A percentile compares a stretch with the other conserved stretches of the same genome.
phyloP scores from a whole-genome alignment of 2,888 invertebrate genomes.

The Sphecodes monilicornis region DNA sequence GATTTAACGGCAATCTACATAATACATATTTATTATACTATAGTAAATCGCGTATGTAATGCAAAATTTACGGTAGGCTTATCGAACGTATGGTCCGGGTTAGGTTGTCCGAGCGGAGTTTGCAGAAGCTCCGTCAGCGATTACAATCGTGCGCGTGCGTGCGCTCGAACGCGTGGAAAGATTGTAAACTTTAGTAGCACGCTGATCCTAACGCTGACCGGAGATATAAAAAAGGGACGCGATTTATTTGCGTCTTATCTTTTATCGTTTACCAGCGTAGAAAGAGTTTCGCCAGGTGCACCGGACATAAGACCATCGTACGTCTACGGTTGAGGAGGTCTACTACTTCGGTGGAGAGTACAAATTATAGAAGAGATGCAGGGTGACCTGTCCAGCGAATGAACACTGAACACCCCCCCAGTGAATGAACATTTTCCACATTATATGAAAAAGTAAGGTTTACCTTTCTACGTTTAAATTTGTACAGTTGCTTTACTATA shows the following conservation, averaged over 20 bases:
- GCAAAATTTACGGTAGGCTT: conserved; percentile 35
- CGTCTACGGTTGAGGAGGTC: no score
- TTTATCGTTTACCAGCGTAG: not conserved
- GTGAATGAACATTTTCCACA: no score
- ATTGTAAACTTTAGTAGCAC: conserved; percentile 49
- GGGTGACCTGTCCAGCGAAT: no score
- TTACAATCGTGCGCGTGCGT: conserved; percentile 25
- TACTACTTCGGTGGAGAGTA: not conserved
- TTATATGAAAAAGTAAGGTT: no score
- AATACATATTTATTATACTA: no score
- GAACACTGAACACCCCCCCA: no score
- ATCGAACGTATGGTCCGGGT: conserved; percentile 19
- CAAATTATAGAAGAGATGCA: not conserved
- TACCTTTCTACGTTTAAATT: no score
- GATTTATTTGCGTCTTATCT: not conserved
- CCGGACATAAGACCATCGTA: not conserved
- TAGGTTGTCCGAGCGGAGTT: conserved; percentile 41
- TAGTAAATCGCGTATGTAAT: no score
- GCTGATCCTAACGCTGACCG: not conserved
- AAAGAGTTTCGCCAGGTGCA: not conserved
- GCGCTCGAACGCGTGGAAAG: conserved; percentile 20
- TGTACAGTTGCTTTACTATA: no score
- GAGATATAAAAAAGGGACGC: conserved; percentile 26
- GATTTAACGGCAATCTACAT: no score
- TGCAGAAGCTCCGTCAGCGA: conserved; percentile 28